These are phyloP conservation scores for Chloroclystis v-ata DNA, from an alignment of 2,888 invertebrate species.

Conservation along the genomic window DNA sequence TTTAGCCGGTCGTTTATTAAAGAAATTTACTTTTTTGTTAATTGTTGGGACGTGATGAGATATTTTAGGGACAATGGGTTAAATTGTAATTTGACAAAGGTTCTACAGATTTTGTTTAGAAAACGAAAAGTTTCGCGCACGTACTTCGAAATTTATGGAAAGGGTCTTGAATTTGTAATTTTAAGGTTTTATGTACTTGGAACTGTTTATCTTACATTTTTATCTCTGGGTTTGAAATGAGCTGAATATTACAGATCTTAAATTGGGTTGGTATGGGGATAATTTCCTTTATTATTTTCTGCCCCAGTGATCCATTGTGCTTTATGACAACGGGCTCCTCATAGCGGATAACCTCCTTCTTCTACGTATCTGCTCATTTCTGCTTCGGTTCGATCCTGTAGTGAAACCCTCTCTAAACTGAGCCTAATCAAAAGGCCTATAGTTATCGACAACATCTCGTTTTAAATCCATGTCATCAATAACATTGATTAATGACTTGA, in stretches of 20 bases:
- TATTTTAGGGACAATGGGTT: slow-evolving; percentile 18
- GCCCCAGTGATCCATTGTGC: too few relatives aligned
- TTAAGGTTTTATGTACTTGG: not conserved
- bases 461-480: too few relatives aligned
- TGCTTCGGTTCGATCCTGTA: too few relatives aligned
- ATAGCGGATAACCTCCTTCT: too few relatives aligned
- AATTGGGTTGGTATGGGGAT: too few relatives aligned
- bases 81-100: slow-evolving; percentile 22
- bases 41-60: slow-evolving; percentile 26
- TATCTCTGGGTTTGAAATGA: not conserved
- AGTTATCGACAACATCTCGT: too few relatives aligned
- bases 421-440: too few relatives aligned
- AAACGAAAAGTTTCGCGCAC: slow-evolving; percentile 16
- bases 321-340: too few relatives aligned
- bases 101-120: slow-evolving; percentile 15
- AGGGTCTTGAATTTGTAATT: not conserved
- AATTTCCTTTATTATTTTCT: too few relatives aligned
- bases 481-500: too few relatives aligned
- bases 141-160: slow-evolving; percentile 3
- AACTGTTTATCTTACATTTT: not conserved
- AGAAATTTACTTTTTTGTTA: slow-evolving; percentile 30
- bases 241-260: not conserved
- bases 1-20: slow-evolving; percentile 37
- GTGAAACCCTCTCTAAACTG: too few relatives aligned
- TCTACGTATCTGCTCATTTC: too few relatives aligned